Evolutionary conservation across 2,113 vertebrate genomes (phyloP).

Genomic region (Tinamus guttatus): DNA sequence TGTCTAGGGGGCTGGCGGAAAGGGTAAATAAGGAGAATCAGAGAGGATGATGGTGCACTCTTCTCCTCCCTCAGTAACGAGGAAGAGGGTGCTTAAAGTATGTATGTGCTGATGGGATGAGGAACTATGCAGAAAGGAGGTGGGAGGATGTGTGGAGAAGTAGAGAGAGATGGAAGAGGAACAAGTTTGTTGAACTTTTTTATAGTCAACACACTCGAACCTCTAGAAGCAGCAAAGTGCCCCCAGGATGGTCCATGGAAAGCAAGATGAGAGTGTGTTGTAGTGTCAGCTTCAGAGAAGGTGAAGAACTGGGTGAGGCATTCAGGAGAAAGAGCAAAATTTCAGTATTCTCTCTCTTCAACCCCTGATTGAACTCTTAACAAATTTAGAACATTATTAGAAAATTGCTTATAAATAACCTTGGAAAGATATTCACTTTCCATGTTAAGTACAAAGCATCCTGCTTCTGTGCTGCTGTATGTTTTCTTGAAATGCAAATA

Average conservation of each 20-base stretch:
- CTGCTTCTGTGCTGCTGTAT: not conserved
- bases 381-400: constrained; percentile 50
- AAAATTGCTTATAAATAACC: constrained; percentile 58
- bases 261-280: not conserved
- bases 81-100: not conserved
- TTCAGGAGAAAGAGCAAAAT: not conserved
- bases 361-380: constrained; percentile 7
- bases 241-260: not conserved
- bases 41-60: not conserved
- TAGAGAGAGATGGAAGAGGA: not conserved
- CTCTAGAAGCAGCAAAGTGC: not conserved
- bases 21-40: not conserved
- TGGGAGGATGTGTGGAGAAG: not conserved
- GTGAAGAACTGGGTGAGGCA: not conserved
- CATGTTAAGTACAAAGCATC: constrained; percentile 25
- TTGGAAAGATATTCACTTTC: constrained; percentile 39
- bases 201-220: not conserved
- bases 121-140: not conserved
- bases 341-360: not conserved
- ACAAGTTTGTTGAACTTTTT: accelerated
- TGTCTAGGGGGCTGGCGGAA: not conserved
- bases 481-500: constrained; percentile 57
- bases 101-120: not conserved
- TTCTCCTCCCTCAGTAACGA: not conserved
- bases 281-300: not conserved